Evolutionary conservation across 1,140 invertebrate genomes (phyloP).

Genomic region (Drosophila auraria): DNA sequence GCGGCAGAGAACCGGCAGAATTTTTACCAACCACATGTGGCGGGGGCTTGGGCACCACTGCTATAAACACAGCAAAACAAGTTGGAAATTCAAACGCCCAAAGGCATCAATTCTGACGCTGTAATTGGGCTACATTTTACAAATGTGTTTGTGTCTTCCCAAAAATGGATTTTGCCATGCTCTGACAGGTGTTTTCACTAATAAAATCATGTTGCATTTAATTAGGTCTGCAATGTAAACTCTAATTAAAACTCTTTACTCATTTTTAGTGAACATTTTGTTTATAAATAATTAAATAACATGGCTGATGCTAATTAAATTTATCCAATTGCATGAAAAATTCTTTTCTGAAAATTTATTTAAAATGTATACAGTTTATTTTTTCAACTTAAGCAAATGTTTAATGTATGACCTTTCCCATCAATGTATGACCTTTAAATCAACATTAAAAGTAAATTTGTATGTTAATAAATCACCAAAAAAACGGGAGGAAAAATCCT

Average conservation of each 20-base stretch:
- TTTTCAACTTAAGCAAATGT: too few species aligned
- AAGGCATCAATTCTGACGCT: background rate
- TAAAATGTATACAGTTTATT: too few species aligned
- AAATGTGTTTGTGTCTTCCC: too few species aligned
- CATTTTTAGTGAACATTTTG: background rate
- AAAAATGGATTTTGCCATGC: background rate
- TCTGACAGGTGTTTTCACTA: slow-evolving; percentile 11
- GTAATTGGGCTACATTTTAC: too few species aligned
- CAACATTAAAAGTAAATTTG: background rate
- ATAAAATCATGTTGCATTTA: background rate
- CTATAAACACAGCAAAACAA: background rate
- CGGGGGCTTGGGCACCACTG: too few species aligned
- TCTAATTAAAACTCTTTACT: background rate
- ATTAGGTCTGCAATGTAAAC: background rate
- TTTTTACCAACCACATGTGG: too few species aligned
- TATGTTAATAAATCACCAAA: background rate
- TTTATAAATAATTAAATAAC: background rate
- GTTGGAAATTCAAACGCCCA: slow-evolving; percentile 5
- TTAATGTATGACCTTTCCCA: too few species aligned
- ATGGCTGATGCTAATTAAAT: too few species aligned
- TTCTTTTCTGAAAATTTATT: background rate
- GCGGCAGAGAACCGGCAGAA: too few species aligned
- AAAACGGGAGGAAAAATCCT: too few species aligned
- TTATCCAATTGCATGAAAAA: background rate
- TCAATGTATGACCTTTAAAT: too few species aligned